Evolutionary conservation across 1,140 invertebrate genomes (phyloP).

Genomic region (Dolichoris vasculosae): DNA sequence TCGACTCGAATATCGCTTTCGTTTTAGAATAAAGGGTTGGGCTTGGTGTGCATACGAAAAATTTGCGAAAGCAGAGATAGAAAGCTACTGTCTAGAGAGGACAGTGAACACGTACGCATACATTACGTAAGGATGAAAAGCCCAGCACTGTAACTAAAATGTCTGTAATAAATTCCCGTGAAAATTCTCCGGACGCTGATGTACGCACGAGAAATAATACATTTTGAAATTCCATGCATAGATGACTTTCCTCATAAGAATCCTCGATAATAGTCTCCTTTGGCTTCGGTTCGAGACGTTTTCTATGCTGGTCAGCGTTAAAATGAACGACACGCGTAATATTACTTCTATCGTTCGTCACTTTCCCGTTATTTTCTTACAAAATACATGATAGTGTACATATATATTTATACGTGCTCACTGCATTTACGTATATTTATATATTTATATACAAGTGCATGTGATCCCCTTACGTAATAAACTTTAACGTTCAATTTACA

Average conservation of each 20-base stretch:
- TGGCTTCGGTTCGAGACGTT: background rate
- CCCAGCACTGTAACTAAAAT: constrained; percentile 27
- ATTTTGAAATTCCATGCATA: constrained; percentile 39
- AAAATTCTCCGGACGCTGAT: constrained; percentile 3
- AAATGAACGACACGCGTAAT: background rate
- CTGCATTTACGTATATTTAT: no score
- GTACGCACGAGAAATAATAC: constrained; percentile 21
- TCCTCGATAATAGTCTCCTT: constrained; percentile 32
- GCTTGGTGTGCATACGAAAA: background rate
- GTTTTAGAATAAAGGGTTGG: background rate
- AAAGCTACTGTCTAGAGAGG: background rate
- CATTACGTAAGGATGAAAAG: constrained; percentile 27
- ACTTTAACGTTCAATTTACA: background rate
- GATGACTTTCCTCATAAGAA: constrained; percentile 26
- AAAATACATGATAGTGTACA: constrained; percentile 16
- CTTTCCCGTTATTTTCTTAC: constrained; percentile 16
- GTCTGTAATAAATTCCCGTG: constrained; percentile 34
- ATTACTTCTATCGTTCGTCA: constrained; percentile 30
- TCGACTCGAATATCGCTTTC: constrained; percentile 1
- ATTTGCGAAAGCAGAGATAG: background rate
- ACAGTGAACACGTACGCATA: background rate
- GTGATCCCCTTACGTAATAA: background rate
- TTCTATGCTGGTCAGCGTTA: no score
- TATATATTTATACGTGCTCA: background rate
- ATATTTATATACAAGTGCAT: no score